Conservation (phyloP, 1,140 invertebrate species). For the Ctenoplectra terminalis region DNA sequence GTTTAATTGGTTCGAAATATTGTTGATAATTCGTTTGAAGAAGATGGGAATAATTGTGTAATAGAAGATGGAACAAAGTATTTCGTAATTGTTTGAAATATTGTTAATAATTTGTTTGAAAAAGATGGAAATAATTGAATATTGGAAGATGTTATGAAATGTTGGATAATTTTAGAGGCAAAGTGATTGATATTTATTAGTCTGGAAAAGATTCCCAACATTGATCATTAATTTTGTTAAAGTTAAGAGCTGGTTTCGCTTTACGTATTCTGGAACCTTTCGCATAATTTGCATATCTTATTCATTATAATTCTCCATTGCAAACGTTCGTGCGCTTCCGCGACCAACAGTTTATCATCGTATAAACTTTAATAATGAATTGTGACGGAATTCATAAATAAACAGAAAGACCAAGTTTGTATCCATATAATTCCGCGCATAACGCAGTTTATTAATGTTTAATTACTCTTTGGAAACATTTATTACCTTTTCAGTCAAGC, state of each 20-base stretch:
- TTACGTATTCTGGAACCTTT: neutral
- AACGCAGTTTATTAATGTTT: neutral
- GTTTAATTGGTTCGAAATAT: neutral
- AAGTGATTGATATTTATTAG: too few species aligned
- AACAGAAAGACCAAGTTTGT: constrained; percentile 10
- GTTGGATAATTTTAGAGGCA: too few species aligned
- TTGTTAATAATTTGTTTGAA: too few species aligned
- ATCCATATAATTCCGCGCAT: neutral
- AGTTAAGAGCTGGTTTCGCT: neutral
- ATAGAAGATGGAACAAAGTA: too few species aligned
- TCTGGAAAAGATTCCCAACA: too few species aligned
- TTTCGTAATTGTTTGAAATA: neutral
- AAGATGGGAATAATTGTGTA: too few species aligned
- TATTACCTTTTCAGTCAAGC: neutral
- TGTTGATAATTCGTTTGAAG: too few species aligned
- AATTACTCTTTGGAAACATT: constrained; percentile 5
- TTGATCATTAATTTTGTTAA: neutral
- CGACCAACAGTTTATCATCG: neutral
- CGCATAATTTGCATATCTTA: neutral
- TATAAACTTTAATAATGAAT: neutral
- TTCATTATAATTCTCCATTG: neutral
- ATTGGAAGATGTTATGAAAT: too few species aligned
- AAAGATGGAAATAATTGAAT: too few species aligned
- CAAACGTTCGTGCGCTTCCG: neutral
- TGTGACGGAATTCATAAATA: constrained; percentile 3